These are phyloP conservation scores for Colius striatus DNA, from an alignment of 2,113 vertebrate genomes.

Conservation along the genomic window DNA sequence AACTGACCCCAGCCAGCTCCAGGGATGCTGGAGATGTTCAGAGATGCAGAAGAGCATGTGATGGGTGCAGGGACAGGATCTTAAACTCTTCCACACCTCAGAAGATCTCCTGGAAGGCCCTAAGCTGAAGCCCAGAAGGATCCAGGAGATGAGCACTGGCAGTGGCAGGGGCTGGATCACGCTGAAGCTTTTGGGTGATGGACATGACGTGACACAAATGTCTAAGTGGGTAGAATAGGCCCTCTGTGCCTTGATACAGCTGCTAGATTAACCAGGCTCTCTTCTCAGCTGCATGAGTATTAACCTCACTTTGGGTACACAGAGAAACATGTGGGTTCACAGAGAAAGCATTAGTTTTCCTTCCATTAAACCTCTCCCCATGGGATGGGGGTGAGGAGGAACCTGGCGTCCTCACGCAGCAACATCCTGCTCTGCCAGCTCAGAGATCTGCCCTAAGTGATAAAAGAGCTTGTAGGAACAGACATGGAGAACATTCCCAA, in stretches of 20 bases:
- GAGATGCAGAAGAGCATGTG: not conserved
- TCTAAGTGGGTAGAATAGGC: not conserved
- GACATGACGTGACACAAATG: not conserved
- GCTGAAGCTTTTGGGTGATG: not conserved
- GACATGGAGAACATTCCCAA: constrained; percentile 59
- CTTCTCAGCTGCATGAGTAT: not conserved
- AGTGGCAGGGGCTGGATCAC: not conserved
- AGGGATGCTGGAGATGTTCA: not conserved
- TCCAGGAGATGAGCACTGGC: not conserved
- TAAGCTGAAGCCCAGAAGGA: not conserved
- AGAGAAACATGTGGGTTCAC: not conserved
- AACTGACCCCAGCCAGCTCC: not conserved
- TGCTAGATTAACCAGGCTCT: constrained; percentile 9
- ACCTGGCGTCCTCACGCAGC: constrained; percentile 46
- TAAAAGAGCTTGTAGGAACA: constrained; percentile 28
- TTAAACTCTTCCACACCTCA: not conserved
- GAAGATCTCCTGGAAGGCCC: not conserved
- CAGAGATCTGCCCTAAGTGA: constrained; percentile 8
- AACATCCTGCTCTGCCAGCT: constrained; percentile 18
- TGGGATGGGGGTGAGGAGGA: not conserved
- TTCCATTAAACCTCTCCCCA: not conserved
- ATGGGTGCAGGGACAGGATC: not conserved
- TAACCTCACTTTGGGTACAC: not conserved
- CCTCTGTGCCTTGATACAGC: not conserved
- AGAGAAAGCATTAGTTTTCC: not conserved